Conservation (phyloP, 1,140 invertebrate species). For the Cotesia typhae region DNA sequence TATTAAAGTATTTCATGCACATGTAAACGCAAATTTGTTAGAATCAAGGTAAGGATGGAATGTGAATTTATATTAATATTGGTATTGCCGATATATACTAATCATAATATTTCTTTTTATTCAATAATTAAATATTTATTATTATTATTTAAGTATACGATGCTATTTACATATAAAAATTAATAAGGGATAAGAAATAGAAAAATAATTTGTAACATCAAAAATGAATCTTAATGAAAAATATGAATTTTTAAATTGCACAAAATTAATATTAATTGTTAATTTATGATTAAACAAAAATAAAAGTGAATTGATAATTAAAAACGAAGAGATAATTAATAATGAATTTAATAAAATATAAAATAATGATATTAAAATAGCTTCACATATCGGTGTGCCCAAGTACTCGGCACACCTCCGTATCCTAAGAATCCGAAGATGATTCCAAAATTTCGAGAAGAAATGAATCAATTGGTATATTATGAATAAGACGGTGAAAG, state of each 20-base stretch:
- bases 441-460: constrained; percentile 77
- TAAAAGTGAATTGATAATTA: too few species aligned
- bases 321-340: constrained; percentile 1
- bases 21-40: too few species aligned
- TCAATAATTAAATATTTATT: background rate
- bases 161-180: constrained; percentile 17
- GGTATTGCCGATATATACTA: constrained; percentile 4
- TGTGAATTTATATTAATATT: background rate
- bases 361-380: background rate
- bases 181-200: background rate
- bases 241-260: too few species aligned
- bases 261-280: constrained; percentile 7
- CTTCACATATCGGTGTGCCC: constrained; percentile 58
- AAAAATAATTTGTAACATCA: constrained; percentile 3
- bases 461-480: constrained; percentile 76
- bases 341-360: constrained; percentile 26
- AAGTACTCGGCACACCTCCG: constrained; percentile 55
- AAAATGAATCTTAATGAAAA: background rate
- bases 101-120: too few species aligned
- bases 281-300: too few species aligned
- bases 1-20: too few species aligned
- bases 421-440: constrained; percentile 65
- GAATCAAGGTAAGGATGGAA: too few species aligned
- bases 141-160: constrained; percentile 6
- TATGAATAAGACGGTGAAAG: constrained; percentile 91